Evolutionary conservation across 1,140 invertebrate species (phyloP), one percentile per base, ranked within the genome.

Genomic region (Drosophila dunni): DNA sequence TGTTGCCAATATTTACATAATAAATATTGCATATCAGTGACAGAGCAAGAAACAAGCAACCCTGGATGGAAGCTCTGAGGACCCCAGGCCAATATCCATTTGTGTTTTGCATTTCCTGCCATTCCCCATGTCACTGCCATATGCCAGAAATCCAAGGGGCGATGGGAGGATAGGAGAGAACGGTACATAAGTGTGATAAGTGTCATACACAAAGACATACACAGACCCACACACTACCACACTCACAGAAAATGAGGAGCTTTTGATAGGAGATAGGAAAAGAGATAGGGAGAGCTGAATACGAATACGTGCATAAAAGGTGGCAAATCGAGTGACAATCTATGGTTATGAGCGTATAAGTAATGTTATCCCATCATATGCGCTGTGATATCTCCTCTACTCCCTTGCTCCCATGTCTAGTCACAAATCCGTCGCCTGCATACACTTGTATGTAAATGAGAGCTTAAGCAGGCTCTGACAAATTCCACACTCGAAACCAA

Each of bases 1-100:
- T 86, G 78, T 61, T 83, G 69, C 72, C 84, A 80, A 88, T 88
- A 88, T 88, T 88, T 88, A 75, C 83, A 88, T 88, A 88, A 88
- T 89, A 88, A 81, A 88, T 89, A 80, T 81, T 77, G 72, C 83
- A 79, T 83, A 84, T 88, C 79, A 71, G 57, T 64, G 75, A 63
- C 78, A 64, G 60, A 42, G 13, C 24, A 48, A 46, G 45, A 45
- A 63, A 67, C 44, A 71, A 57, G 17, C 36, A 20, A 1, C 46
- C 13, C 29, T 15, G 10, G 11, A 42, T 13, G 9, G 15, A 20
- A 15, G 33, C 48, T 50, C 58, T 15, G 44, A 38, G 17, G 20
- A 58, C 56, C 40, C 56, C 60, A 29, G 60, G 50, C 57, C 58
- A 69, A 62, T 69, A 68, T 56, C 57, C 58, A 70, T 70, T 75